Percentiles rank a stretch among this genome's conserved stretches.
These are phyloP conservation scores for Drosophila tristis DNA, from an alignment of 1,140 invertebrate species.

Conservation along the genomic window DNA sequence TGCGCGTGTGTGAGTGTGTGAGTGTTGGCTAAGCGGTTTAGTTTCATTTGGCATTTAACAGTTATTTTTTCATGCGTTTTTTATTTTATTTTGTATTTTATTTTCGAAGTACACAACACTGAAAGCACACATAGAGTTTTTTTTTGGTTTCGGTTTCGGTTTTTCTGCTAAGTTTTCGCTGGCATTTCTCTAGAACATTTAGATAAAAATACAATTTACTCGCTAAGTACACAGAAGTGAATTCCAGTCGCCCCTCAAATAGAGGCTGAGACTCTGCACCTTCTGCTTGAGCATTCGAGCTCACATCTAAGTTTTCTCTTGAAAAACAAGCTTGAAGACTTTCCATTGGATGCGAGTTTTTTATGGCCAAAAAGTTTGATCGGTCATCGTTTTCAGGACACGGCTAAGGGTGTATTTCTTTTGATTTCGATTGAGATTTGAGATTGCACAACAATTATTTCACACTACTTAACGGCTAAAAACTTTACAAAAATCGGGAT, in stretches of 20 bases:
- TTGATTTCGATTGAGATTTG: conserved; percentile 39
- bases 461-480: conserved; percentile 33
- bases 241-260: conserved; percentile 11
- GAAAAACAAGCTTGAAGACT: too few relatives aligned
- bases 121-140: conserved; percentile 75
- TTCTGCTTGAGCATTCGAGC: conserved; percentile 7
- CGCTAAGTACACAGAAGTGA: conserved; percentile 57
- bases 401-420: conserved; percentile 19
- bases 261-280: conserved; percentile 8
- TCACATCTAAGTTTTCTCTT: conserved; percentile 10
- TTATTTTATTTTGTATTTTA: conserved; percentile 48
- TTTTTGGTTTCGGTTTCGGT: conserved; percentile 32
- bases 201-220: conserved; percentile 74
- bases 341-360: too few relatives aligned
- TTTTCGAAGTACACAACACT: conserved; percentile 71
- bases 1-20: conserved; percentile 23
- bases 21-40: conserved; percentile 72
- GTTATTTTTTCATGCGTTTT: conserved; percentile 47
- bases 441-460: conserved; percentile 52
- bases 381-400: background rate
- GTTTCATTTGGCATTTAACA: conserved; percentile 76
- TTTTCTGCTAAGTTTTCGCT: conserved; percentile 18
- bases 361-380: too few relatives aligned
- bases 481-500: conserved; percentile 22
- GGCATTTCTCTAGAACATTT: conserved; percentile 49